Evolutionary conservation across 2,797 vertebrate species (phyloP).

Genomic region (Crypturellus tataupa): DNA sequence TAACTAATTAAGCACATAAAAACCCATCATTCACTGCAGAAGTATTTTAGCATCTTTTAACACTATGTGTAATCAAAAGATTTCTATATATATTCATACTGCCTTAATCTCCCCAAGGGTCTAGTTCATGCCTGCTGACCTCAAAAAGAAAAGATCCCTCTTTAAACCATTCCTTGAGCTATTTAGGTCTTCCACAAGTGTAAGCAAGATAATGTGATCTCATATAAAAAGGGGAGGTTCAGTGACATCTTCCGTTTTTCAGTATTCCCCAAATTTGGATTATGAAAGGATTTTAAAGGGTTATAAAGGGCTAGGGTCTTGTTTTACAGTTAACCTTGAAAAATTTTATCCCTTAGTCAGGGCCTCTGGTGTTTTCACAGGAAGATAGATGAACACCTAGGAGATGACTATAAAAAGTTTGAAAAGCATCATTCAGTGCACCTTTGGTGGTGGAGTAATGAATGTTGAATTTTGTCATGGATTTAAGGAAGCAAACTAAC

Average conservation of each 20-base stretch:
- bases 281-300: constrained; percentile 25
- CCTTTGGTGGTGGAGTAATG: neutral
- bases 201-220: constrained; percentile 53
- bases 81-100: constrained; percentile 52
- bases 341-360: neutral
- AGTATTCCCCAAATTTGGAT: constrained; percentile 19
- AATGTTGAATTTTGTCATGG: neutral
- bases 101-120: constrained; percentile 47
- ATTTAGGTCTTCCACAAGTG: constrained; percentile 47
- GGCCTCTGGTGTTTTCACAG: constrained; percentile 12
- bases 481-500: neutral
- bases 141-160: constrained; percentile 56
- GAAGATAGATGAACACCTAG: neutral
- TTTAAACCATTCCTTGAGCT: constrained; percentile 35
- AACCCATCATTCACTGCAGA: neutral
- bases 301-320: constrained; percentile 9
- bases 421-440: neutral
- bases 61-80: constrained; percentile 44
- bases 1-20: constrained; percentile 48
- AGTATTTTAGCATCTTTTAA: constrained; percentile 52
- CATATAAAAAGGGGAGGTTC: constrained; percentile 52
- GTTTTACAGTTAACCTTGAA: constrained; percentile 53
- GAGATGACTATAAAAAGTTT: neutral
- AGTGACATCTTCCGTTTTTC: neutral
- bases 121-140: constrained; percentile 42